Conservation (phyloP, 1,140 invertebrate species). For the Scaptomyza graminum region DNA sequence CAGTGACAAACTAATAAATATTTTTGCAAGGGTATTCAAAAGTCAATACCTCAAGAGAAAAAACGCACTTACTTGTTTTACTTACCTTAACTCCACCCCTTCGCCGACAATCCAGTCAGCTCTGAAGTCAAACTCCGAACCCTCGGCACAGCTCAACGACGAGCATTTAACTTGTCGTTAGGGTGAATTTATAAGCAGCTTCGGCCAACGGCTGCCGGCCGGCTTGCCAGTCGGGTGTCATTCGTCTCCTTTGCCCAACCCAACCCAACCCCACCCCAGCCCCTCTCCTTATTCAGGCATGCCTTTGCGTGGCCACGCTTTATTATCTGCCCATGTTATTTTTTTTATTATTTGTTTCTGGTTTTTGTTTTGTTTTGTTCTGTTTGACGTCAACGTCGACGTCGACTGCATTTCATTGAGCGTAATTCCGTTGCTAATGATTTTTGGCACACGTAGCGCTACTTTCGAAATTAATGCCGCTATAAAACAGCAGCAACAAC, state of each 20-base stretch:
- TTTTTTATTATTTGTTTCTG: constrained; percentile 26
- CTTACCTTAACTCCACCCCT: background rate
- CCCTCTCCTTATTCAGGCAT: constrained; percentile 4
- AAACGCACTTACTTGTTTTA: background rate
- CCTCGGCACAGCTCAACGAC: constrained; percentile 38
- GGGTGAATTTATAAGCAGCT: constrained; percentile 76
- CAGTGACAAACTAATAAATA: background rate
- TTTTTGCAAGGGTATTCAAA: constrained; percentile 13
- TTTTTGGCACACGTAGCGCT: constrained; percentile 82
- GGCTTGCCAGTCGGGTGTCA: constrained; percentile 25
- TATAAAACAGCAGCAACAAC: constrained; percentile 68
- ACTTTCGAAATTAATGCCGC: constrained; percentile 81
- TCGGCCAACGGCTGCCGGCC: constrained; percentile 39
- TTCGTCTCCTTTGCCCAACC: constrained; percentile 23
- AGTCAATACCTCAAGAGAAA: background rate
- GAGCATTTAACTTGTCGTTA: constrained; percentile 79
- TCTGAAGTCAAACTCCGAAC: constrained; percentile 31
- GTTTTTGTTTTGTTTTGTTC: constrained; percentile 42
- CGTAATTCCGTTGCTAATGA: constrained; percentile 83
- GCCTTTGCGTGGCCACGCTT: constrained; percentile 66
- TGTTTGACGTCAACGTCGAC: constrained; percentile 19
- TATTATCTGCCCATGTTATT: constrained; percentile 63
- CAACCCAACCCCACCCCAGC: background rate
- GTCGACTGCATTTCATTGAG: constrained; percentile 81
- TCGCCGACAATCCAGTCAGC: background rate